Percentiles rank a stretch among this genome's conserved stretches.
Evolutionary conservation across 2,888 invertebrate genomes (phyloP).

Genomic region (Lingula anatina): DNA sequence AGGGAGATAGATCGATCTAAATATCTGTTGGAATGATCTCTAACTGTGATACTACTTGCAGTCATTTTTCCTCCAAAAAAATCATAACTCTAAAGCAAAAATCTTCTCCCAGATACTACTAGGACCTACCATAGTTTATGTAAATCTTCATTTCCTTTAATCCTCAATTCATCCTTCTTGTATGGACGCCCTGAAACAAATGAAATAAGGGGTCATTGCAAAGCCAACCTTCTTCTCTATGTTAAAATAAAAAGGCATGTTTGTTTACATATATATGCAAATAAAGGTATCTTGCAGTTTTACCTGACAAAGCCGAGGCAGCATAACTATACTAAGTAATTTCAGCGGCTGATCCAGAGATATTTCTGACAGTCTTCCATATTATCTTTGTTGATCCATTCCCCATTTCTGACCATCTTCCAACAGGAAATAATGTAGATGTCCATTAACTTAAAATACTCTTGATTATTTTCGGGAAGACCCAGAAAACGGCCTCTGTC

Average conservation of each 20-base stretch:
- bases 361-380: too few relatives aligned
- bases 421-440: too few relatives aligned
- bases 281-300: not conserved
- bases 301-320: too few relatives aligned
- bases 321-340: too few relatives aligned
- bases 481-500: too few relatives aligned
- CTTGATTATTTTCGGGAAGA: too few relatives aligned
- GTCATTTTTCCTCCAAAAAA: not conserved
- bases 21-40: too few relatives aligned
- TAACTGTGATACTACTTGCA: not conserved
- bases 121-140: constrained; percentile 86
- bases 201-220: not conserved
- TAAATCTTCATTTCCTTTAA: constrained; percentile 90
- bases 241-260: not conserved
- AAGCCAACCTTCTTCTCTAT: not conserved
- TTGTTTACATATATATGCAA: not conserved
- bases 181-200: constrained; percentile 68
- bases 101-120: not conserved
- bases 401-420: too few relatives aligned
- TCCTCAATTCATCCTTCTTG: constrained; percentile 81
- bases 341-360: too few relatives aligned
- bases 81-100: not conserved
- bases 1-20: too few relatives aligned
- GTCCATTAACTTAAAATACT: too few relatives aligned
- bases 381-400: too few relatives aligned